Evolutionary conservation across 2,797 vertebrate species (phyloP), one percentile per base, ranked within the genome.

Genomic region (Podargus strigoides): DNA sequence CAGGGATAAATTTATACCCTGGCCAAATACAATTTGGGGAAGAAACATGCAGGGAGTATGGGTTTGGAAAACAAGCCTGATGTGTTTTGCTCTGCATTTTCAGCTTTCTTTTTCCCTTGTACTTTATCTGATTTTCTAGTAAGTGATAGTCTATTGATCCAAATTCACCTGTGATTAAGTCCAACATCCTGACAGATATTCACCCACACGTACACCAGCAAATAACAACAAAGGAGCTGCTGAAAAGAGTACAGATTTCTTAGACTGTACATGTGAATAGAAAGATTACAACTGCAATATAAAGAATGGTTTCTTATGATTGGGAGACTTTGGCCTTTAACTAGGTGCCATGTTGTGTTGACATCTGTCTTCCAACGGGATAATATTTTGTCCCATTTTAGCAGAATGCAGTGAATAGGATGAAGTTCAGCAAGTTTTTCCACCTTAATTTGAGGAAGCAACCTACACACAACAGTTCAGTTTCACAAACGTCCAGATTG

Each of bases 81-180:
- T 81, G 15, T 75, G 37, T 60, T 92, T 93, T 93, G 52, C 39
- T 86, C 62, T 67, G 41, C 32, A 41, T 90, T 91, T 97, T 92
- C 70, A 58, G 53, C 42, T 93, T 92, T 81, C 44, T 78, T 91
- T 90, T 84, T 39, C 30, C 36, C 7, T 75, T 60, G 22, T 58
- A 67, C 27, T 84, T 84, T 85, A 76, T 66, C 82, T 74, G 85
- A 89, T 93, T 95, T 91, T 94, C 78, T 69, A 68, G 72, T 81
- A 92, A 94, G 55, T 78, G 70, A 91, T 97, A 96, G 76, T 85
- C 46, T 93, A 77, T 90, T 91, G 94, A 94, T 97, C 90, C 77
- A 92, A 94, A 95, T 92, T 94, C 87, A 91, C 66, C 58, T 94
- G 42, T 93, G 93, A 94, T 96, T 92, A 96, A 84, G 82, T 87